Conservation (phyloP, 2,797 vertebrate genomes). For the Agapornis canus region DNA sequence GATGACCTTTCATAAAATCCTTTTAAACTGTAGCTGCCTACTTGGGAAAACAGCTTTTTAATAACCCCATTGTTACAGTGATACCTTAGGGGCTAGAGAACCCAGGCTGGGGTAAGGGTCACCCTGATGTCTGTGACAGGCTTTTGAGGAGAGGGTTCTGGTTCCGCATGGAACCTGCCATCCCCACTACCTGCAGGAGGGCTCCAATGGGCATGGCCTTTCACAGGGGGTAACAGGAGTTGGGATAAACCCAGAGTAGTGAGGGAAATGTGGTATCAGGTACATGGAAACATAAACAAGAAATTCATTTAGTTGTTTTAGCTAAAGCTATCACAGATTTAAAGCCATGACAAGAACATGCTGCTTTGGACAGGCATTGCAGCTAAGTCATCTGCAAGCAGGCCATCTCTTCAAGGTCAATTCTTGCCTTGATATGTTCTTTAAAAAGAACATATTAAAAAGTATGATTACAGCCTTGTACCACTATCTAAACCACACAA, state of each 20-base stretch:
- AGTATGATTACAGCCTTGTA: constrained; percentile 5
- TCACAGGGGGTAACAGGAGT: not conserved
- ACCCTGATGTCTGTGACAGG: too few relatives aligned
- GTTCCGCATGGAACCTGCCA: fast-evolving
- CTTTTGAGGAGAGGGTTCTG: not conserved
- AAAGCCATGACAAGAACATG: not conserved
- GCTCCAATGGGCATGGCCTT: not conserved
- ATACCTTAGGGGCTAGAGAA: not conserved
- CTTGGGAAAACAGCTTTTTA: not conserved
- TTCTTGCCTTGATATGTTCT: not conserved
- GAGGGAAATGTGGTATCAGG: not conserved
- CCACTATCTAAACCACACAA: constrained; percentile 14
- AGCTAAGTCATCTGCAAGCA: not conserved
- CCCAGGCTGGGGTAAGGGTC: not conserved
- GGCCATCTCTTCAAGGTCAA: not conserved
- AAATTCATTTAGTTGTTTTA: not conserved
- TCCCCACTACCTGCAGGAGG: not conserved
- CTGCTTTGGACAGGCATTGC: not conserved
- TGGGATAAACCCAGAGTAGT: not conserved
- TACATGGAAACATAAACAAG: not conserved
- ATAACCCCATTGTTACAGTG: not conserved
- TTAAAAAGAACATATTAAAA: constrained; percentile 9
- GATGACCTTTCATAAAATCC: not conserved
- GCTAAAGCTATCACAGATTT: not conserved
- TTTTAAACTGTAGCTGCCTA: not conserved